Conservation (phyloP, 2,113 vertebrate species). For the Meles meles region DNA sequence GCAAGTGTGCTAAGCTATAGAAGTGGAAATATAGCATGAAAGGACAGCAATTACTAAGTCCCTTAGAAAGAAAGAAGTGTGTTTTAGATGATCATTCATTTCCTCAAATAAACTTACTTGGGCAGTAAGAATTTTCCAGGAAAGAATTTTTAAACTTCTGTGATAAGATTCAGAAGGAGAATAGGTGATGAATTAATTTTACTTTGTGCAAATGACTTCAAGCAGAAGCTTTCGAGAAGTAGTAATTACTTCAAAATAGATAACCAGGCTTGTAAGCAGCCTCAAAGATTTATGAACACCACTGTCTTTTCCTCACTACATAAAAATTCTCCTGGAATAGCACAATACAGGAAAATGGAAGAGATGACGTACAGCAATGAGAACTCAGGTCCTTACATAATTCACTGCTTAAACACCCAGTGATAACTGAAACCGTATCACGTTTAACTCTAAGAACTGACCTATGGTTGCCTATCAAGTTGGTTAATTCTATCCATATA, state of each 20-base stretch:
- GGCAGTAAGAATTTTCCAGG: conserved; percentile 23
- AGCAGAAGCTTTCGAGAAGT: not conserved
- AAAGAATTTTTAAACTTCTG: conserved; percentile 38
- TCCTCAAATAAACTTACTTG: conserved; percentile 30
- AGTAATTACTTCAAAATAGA: conserved; percentile 55
- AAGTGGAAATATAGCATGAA: not conserved
- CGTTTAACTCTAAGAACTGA: not conserved
- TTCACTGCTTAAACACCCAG: not conserved
- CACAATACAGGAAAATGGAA: not conserved
- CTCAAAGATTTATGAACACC: not conserved
- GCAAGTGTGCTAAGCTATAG: not conserved
- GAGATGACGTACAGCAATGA: not conserved
- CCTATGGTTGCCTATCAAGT: not conserved
- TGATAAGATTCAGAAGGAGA: conserved; percentile 28
- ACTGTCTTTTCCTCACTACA: not conserved
- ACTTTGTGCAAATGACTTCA: conserved; percentile 14
- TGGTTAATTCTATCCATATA: not conserved
- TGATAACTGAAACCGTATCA: not conserved
- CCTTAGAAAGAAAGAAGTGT: conserved; percentile 22
- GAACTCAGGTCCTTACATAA: not conserved
- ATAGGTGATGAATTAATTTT: conserved; percentile 53
- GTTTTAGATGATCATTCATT: conserved; percentile 29
- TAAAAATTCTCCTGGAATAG: not conserved
- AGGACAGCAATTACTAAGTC: not conserved
- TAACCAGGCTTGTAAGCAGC: not conserved